Conservation (phyloP, 2,797 vertebrate genomes). For the Bradypus variegatus region DNA sequence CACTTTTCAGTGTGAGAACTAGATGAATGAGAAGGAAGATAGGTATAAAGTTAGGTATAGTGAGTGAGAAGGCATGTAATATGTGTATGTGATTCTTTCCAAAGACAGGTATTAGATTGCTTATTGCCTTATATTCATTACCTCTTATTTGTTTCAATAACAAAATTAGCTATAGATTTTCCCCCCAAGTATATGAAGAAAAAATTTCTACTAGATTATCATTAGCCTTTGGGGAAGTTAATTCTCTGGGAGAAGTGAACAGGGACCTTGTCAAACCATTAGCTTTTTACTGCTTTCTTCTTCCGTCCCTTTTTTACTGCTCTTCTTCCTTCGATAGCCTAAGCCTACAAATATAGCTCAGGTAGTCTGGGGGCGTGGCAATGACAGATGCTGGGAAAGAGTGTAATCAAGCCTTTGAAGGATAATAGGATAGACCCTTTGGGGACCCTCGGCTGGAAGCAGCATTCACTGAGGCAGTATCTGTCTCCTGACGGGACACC, state of each 20-base stretch:
- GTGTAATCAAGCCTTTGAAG: fast-evolving
- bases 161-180: not conserved
- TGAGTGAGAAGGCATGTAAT: not conserved
- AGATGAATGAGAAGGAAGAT: not conserved
- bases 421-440: too few species aligned
- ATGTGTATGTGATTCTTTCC: not conserved
- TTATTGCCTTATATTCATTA: not conserved
- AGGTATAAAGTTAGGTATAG: not conserved
- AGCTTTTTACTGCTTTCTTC: not conserved
- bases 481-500: not conserved
- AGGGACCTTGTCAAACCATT: not conserved
- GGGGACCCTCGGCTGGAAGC: not conserved
- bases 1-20: not conserved
- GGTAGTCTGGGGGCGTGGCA: not conserved
- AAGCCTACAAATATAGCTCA: not conserved
- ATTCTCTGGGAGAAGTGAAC: not conserved
- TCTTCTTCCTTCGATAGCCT: not conserved
- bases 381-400: not conserved
- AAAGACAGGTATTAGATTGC: not conserved
- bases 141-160: not conserved
- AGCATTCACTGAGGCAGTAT: not conserved
- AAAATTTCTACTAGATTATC: not conserved
- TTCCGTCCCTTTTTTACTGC: not conserved
- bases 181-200: not conserved
- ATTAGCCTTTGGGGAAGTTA: not conserved